Evolutionary conservation across 2,797 vertebrate species (phyloP).

Genomic region (Anguilla marmorata): DNA sequence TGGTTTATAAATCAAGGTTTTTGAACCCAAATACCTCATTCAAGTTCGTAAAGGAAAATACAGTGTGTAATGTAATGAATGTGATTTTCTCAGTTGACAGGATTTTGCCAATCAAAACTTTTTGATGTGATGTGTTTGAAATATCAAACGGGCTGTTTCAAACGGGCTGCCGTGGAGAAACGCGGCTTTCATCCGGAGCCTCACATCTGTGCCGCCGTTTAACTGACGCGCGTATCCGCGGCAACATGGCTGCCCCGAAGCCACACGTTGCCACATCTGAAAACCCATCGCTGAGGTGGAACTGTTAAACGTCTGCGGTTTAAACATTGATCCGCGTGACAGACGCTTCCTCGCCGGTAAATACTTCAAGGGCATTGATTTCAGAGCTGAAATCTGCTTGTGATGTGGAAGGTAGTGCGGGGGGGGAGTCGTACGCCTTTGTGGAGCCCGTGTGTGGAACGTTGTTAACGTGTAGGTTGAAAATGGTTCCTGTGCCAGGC

Average conservation of each 20-base stretch:
- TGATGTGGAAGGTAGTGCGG: not conserved
- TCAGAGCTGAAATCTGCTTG: not conserved
- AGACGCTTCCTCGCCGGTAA: not conserved
- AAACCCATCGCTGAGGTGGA: not conserved
- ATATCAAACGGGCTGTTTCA: not conserved
- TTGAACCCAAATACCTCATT: not conserved
- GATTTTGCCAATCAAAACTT: not conserved
- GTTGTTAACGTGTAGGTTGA: not conserved
- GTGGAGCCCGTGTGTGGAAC: not conserved
- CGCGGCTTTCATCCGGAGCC: not conserved
- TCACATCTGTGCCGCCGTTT: not conserved
- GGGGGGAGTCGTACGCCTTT: not conserved
- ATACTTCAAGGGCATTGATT: not conserved
- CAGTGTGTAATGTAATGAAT: not conserved
- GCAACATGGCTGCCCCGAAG: not conserved
- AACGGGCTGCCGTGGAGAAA: constrained; percentile 5
- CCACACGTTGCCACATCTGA: not conserved
- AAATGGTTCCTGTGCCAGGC: not conserved
- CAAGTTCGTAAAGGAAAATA: not conserved
- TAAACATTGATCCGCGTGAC: not conserved
- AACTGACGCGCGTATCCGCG: not conserved
- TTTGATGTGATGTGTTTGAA: not conserved
- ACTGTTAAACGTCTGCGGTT: not conserved
- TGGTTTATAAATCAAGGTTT: not conserved
- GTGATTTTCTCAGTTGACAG: not conserved